These are phyloP conservation scores for Melinaea marsaeus DNA, from an alignment of 2,888 invertebrate genomes.

Conservation along the genomic window DNA sequence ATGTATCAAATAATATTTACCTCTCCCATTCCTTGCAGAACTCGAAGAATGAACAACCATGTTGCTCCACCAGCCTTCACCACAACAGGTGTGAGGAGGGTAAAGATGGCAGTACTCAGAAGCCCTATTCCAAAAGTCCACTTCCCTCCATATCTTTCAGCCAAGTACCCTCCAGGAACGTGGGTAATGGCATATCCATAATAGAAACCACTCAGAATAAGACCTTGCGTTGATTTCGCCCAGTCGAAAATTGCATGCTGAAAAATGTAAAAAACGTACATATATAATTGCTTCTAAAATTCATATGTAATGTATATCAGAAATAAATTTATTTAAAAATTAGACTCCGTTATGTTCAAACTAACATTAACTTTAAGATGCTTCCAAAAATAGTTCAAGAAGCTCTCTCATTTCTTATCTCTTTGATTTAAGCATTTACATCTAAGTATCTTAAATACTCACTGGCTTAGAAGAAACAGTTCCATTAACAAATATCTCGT, in stretches of 20 bases:
- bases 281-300: too few species aligned
- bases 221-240: constrained; percentile 85
- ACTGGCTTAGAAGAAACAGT: constrained; percentile 61
- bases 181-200: constrained; percentile 93
- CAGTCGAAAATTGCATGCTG: constrained; percentile 80
- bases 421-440: constrained; percentile 32
- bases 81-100: constrained; percentile 86
- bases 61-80: constrained; percentile 78
- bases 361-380: too few species aligned
- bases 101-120: constrained; percentile 88
- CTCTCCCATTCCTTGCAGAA: constrained; percentile 89
- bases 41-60: constrained; percentile 77
- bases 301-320: too few species aligned
- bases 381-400: too few species aligned
- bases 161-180: constrained; percentile 89
- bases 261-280: too few species aligned
- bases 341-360: too few species aligned
- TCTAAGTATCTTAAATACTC: constrained; percentile 33
- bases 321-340: too few species aligned
- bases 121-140: constrained; percentile 89
- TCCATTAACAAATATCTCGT: constrained; percentile 53
- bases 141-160: constrained; percentile 91
- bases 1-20: constrained; percentile 47
- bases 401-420: too few species aligned
- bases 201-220: constrained; percentile 89